phyloP scores from a whole-genome alignment of 2,888 invertebrate species.

The Uropetala carovei region DNA sequence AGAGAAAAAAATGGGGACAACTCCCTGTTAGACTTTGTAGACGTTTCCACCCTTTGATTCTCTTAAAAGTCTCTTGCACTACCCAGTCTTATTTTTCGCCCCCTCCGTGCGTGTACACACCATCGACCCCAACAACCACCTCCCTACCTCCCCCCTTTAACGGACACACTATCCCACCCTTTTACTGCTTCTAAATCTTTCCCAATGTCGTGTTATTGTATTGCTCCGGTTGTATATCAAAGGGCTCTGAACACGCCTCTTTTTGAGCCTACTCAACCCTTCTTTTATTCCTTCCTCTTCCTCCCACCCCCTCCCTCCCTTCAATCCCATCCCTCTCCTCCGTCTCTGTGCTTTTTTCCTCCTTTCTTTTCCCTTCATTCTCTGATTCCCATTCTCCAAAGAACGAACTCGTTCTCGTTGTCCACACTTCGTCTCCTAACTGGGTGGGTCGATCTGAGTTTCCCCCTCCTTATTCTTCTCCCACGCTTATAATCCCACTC shows the following conservation, averaged over 20 bases:
- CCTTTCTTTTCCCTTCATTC: background rate
- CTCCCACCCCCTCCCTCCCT: background rate
- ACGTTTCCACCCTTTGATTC: background rate
- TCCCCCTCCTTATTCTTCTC: conserved; percentile 3
- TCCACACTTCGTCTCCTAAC: conserved; percentile 41
- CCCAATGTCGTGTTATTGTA: conserved; percentile 62
- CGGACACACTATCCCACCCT: conserved; percentile 17
- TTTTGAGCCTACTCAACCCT: conserved; percentile 49
- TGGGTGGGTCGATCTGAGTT: conserved; percentile 22
- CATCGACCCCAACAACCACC: background rate
- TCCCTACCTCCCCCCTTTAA: background rate
- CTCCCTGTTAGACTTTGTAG: background rate
- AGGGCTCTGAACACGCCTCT: conserved; percentile 61
- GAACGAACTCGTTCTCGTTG: conserved; percentile 41
- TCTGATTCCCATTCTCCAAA: conserved; percentile 3
- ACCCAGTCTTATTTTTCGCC: background rate
- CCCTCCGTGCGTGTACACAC: conserved; percentile 40
- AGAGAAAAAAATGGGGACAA: background rate
- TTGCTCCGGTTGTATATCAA: conserved; percentile 61
- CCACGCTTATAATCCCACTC: conserved; percentile 30
- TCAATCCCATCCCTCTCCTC: background rate
- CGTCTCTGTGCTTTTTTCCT: background rate
- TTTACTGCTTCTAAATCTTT: conserved; percentile 55
- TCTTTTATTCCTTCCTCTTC: conserved; percentile 37
- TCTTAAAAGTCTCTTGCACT: background rate